These are phyloP conservation scores for Lycophotia porphyrea DNA, from an alignment of 2,888 invertebrate species.

Conservation along the genomic window DNA sequence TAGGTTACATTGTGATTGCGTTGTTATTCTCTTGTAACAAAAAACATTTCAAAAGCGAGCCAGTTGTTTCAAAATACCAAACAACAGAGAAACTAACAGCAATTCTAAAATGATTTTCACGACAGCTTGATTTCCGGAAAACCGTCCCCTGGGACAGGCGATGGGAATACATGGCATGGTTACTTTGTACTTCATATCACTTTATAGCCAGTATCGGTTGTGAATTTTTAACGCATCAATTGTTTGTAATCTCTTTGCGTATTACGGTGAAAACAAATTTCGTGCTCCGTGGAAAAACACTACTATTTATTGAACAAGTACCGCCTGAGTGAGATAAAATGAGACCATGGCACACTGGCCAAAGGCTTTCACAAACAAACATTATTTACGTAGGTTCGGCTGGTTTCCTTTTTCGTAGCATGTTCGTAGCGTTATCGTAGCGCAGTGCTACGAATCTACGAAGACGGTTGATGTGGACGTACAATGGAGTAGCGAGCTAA, in stretches of 20 bases:
- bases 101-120: conserved; percentile 72
- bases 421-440: conserved; percentile 70
- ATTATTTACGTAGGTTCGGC: conserved; percentile 58
- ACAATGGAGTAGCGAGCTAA: conserved; percentile 80
- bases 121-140: conserved; percentile 71
- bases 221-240: conserved; percentile 59
- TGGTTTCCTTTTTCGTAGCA: conserved; percentile 64
- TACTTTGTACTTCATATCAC: conserved; percentile 58
- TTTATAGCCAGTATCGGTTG: conserved; percentile 53
- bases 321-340: conserved; percentile 35
- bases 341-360: conserved; percentile 42
- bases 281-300: conserved; percentile 14
- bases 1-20: neutral
- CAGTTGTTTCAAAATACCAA: conserved; percentile 66
- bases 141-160: conserved; percentile 62
- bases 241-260: conserved; percentile 53
- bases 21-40: conserved; percentile 12
- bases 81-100: conserved; percentile 68
- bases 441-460: conserved; percentile 62
- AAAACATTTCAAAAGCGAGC: conserved; percentile 22
- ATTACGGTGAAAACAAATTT: conserved; percentile 27
- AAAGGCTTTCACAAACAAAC: conserved; percentile 65
- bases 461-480: conserved; percentile 76
- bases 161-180: conserved; percentile 51
- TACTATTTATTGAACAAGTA: conserved; percentile 43